phyloP scores from a whole-genome alignment of 2,888 invertebrate species.

The Thymelicus sylvestris region DNA sequence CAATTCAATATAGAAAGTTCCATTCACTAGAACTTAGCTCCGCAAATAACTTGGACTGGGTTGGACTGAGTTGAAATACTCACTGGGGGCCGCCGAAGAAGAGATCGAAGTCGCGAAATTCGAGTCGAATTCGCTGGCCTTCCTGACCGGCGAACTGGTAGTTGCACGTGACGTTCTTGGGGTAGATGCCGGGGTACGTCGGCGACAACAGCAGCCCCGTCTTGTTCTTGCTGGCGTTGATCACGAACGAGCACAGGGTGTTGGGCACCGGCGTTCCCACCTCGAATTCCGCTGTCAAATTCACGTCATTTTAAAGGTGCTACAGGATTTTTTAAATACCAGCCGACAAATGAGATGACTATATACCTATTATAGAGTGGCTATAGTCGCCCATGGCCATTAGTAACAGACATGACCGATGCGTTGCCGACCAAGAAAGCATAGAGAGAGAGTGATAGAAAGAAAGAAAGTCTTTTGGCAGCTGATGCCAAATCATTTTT shows the following conservation, averaged over 20 bases:
- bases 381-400: too few relatives aligned
- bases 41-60: too few relatives aligned
- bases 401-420: too few relatives aligned
- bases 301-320: not conserved
- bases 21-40: too few relatives aligned
- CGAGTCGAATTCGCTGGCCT: constrained; percentile 96
- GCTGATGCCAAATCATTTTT: too few relatives aligned
- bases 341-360: too few relatives aligned
- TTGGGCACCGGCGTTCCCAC: constrained; percentile 95
- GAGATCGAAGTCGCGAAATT: constrained; percentile 98
- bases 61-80: constrained; percentile 74
- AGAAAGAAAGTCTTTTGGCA: too few relatives aligned
- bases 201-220: constrained; percentile 97
- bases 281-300: constrained; percentile 92
- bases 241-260: constrained; percentile 94
- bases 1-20: too few relatives aligned
- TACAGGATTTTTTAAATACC: too few relatives aligned
- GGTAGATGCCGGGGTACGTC: constrained; percentile 99
- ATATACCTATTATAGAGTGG: too few relatives aligned
- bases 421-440: too few relatives aligned
- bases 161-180: constrained; percentile 96
- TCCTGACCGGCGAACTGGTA: constrained; percentile 96
- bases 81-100: constrained; percentile 99
- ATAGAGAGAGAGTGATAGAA: too few relatives aligned
- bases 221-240: constrained; percentile 89